Evolutionary conservation across 2,797 vertebrate genomes (phyloP).

Genomic region (Anguilla megastoma): DNA sequence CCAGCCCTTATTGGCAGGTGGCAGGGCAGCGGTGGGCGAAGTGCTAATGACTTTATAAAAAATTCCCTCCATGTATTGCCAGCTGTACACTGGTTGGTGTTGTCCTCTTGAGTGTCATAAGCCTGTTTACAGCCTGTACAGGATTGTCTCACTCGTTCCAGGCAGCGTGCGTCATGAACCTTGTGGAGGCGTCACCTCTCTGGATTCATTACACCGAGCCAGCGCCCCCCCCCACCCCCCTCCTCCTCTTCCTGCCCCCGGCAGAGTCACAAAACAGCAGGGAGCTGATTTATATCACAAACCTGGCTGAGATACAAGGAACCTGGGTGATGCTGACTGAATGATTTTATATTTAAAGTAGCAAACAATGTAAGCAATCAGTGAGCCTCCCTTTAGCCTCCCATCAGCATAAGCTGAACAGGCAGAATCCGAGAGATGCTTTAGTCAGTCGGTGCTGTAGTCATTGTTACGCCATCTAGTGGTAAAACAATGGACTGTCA

Average conservation of each 20-base stretch:
- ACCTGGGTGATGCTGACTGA: not conserved
- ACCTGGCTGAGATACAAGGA: not conserved
- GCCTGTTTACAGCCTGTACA: not conserved
- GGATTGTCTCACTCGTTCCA: not conserved
- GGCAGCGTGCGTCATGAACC: not conserved
- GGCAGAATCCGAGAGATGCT: not conserved
- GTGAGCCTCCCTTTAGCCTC: not conserved
- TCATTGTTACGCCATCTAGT: not conserved
- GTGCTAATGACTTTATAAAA: not conserved
- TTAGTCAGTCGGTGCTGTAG: not conserved
- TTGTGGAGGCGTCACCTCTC: not conserved
- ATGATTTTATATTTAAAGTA: not conserved
- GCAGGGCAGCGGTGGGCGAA: not conserved
- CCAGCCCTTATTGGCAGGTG: not conserved
- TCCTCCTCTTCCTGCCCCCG: too few species aligned
- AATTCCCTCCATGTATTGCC: not conserved
- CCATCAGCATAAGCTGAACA: not conserved
- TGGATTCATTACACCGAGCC: not conserved
- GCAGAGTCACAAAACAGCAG: not conserved
- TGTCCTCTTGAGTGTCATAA: not conserved
- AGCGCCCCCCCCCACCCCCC: not conserved
- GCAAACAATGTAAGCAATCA: not conserved
- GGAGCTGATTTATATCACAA: not conserved
- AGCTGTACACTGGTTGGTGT: not conserved
- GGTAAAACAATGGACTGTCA: not conserved